Conservation (phyloP, 2,113 vertebrate genomes). For the Cygnus buccinator region DNA sequence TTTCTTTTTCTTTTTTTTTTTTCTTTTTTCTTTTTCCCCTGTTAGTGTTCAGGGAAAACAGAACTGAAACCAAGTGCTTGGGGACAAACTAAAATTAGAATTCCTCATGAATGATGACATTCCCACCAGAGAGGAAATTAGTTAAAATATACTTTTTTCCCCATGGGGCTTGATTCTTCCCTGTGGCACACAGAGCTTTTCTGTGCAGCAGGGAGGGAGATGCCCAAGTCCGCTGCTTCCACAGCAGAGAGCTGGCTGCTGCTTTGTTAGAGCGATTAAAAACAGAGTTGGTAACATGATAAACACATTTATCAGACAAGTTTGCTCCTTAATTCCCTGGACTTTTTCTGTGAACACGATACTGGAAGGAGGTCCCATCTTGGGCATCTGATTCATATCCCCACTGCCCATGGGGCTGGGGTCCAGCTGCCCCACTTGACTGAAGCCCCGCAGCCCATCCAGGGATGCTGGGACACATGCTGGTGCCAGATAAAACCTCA, state of each 20-base stretch:
- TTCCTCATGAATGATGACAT: not conserved
- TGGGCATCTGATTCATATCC: not conserved
- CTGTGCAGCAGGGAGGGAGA: not conserved
- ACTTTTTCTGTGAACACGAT: not conserved
- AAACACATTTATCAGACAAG: rapidly evolving
- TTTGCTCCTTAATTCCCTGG: not conserved
- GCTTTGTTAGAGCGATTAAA: not conserved
- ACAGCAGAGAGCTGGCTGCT: not conserved
- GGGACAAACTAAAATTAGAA: not conserved
- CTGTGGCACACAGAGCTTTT: not conserved
- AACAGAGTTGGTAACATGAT: not conserved
- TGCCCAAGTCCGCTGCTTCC: not conserved
- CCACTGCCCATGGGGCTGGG: not conserved
- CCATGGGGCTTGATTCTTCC: not conserved
- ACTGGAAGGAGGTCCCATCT: rapidly evolving
- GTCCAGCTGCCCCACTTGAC: not conserved
- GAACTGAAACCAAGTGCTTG: not conserved
- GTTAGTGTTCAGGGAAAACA: not conserved
- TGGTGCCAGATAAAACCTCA: not conserved
- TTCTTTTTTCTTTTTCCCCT: rapidly evolving
- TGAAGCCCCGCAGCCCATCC: not conserved
- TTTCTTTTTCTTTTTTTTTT: not conserved
- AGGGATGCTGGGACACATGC: not conserved
- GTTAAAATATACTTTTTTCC: not conserved
- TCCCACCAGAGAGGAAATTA: not conserved